Percentiles rank a stretch among this genome's conserved stretches.
Conservation (phyloP, 2,113 vertebrate genomes). For the Casuarius casuarius region DNA sequence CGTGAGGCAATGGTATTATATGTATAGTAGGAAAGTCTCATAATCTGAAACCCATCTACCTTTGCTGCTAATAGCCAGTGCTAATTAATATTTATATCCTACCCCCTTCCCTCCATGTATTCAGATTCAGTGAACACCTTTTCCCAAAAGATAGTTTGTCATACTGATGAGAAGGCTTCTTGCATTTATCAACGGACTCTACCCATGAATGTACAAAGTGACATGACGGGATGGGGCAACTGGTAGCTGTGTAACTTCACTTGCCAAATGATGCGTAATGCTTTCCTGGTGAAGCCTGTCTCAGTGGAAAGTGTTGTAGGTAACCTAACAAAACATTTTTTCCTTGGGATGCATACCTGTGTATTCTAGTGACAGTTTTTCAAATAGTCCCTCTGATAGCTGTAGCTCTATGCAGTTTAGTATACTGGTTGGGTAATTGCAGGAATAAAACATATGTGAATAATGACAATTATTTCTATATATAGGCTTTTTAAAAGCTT, state of each 20-base stretch:
- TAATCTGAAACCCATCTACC: not conserved
- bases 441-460: not conserved
- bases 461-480: not conserved
- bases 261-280: constrained; percentile 61
- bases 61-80: constrained; percentile 74
- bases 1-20: not conserved
- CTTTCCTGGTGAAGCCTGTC: constrained; percentile 36
- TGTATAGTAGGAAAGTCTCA: not conserved
- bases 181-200: constrained; percentile 67
- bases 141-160: constrained; percentile 81
- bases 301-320: not conserved
- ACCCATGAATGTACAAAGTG: constrained; percentile 67
- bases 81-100: constrained; percentile 75
- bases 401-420: not conserved
- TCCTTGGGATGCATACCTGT: not conserved
- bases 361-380: not conserved
- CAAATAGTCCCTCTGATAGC: not conserved
- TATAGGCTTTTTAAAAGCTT: not conserved
- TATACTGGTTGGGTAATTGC: not conserved
- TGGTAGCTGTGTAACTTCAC: constrained; percentile 75
- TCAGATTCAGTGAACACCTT: constrained; percentile 70
- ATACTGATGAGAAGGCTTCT: constrained; percentile 73
- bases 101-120: constrained; percentile 78
- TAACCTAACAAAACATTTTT: not conserved
- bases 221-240: constrained; percentile 62